Base-by-base conservation (phyloP, 2,113 vertebrate genomes). In the Eulemur macaco region DNA sequence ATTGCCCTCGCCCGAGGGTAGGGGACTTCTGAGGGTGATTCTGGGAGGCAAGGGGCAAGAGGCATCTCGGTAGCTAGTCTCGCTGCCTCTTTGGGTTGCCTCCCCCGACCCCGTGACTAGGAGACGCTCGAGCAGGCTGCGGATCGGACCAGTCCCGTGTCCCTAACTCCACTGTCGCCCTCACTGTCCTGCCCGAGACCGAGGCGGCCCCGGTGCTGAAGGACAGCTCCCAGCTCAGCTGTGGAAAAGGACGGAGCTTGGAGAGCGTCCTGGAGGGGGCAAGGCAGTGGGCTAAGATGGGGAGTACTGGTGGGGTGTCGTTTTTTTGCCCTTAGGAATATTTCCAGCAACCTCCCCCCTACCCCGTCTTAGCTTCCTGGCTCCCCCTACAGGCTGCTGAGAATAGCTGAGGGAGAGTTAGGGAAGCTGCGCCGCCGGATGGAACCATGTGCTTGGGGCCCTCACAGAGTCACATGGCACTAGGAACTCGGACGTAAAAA, bases 371-470 rank as follows among this genome's bases (percentile, higher is more conserved):
- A 80, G 94, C 94, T 96, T 96, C 83, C 83, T 97, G 78, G 94
- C 97, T 97, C 98, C 98, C 97, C 91, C 98, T 96, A 97, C 93
- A 96, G 98, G 86, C 93, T 86, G 82, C 96, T 80, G 83, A 87
- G 83, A 93, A 94, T 80, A 94, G 64, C 93, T 74, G 74, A 80
- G 73, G 10, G 14, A 96, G 93, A 97, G 95, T 94, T 96, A 66
- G 64, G 39, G 91, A 97, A 96, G 93, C 92, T 94, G 86, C 4
- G 50, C 86, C 27, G 37, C 86, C 86, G 5, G 76, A 84, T 82
- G 76, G 85, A 96, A 83, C 96, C 95, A 91, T 93, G 98, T 96
- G 96, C 94, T 97, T 81, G 63, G 86, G 77, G 93, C 94, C 94
- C 71, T 94, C 73, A 60, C 39, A 58, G 69, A 95, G 83, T 96